Evolutionary conservation across 37 sponge, comb jelly and placozoan species (phyloP), one percentile per base, ranked within the genome.

Genomic region (Diacarnus erythraeanus): DNA sequence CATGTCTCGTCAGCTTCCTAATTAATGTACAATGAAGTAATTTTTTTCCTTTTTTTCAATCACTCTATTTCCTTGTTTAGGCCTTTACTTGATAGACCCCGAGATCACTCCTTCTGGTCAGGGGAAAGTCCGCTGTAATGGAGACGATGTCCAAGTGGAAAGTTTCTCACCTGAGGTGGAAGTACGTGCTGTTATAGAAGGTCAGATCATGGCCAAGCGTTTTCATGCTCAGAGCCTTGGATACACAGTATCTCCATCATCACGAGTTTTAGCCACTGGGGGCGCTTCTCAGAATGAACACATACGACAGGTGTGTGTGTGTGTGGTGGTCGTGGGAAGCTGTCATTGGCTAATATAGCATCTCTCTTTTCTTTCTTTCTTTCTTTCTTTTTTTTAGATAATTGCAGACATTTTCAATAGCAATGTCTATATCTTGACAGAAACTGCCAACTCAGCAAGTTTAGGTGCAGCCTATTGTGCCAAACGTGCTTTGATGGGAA

Each of bases 381-480:
- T 51, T 57, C 18, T 57, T 35, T 68, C 22, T 9, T 44, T 38
- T 0, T 38, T 71, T 21, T 47, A 94, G 94, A 78, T 96, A 2
- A 65, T 97, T 29, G 86, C 95, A 30, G 81, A 97, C 79, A 81
- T 97, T n/a, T 97, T 97, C 77, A 92, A 94, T 75, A 79, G 82
- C 35, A 61, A 77, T 56, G 95, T 94, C 30, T 97, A 80, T 80
- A 80, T 86, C 12, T 72, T 84, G 25, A 72, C 42, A 25, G 87
- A 66, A 43, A 91, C 92, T 1, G 77, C 85, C 73, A 94, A 94
- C 66, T 94, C 97, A n/a, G 90, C 95, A 4, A 86, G 95, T 79
- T 82, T 97, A 25, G 97, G 97, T 23, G 92, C 80, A 30, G 97
- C 97, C 51, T 92, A 92, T 74, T 84, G 77, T 36, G 95, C 97